Evolutionary conservation across 2,888 invertebrate genomes (phyloP).

Genomic region (Drosophila algonquin): DNA sequence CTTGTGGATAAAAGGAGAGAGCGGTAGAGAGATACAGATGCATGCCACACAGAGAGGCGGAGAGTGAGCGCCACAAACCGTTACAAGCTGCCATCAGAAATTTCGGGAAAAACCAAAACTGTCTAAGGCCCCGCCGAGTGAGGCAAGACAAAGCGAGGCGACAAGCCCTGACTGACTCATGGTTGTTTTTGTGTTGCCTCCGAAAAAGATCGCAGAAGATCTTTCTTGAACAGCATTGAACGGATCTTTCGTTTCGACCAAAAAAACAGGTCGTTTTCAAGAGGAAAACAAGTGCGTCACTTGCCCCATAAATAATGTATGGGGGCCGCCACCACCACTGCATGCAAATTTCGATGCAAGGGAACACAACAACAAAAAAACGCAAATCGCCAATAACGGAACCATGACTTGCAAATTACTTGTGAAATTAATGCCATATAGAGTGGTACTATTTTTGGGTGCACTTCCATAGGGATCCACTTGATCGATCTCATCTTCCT

Average conservation of each 20-base stretch:
- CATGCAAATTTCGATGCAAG: slow-evolving; percentile 10
- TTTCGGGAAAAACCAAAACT: not conserved
- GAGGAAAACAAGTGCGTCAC: slow-evolving; percentile 38
- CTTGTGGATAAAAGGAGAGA: not conserved
- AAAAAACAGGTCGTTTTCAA: slow-evolving; percentile 1
- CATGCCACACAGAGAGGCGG: not conserved
- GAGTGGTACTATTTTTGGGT: slow-evolving; percentile 46
- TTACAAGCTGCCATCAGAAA: not conserved
- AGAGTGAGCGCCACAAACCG: not conserved
- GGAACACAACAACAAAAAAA: not conserved
- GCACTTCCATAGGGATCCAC: not conserved
- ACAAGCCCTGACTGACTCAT: slow-evolving; percentile 6
- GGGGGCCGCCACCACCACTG: not conserved
- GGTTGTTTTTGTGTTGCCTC: not conserved
- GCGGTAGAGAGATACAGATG: not conserved
- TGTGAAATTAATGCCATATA: slow-evolving; percentile 6
- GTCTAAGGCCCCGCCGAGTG: not conserved
- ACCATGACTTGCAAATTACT: slow-evolving; percentile 32
- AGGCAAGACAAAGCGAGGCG: not conserved
- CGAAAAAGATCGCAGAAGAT: slow-evolving; percentile 1
- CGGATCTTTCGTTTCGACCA: not conserved
- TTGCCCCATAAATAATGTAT: slow-evolving; percentile 38
- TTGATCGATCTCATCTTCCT: not conserved
- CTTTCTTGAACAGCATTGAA: not conserved
- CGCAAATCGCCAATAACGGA: slow-evolving; percentile 24